A percentile compares a stretch with the other conserved stretches of the same genome.
Evolutionary conservation across 2,113 vertebrate species (phyloP).

Genomic region (Periophthalmodon schlosseri): DNA sequence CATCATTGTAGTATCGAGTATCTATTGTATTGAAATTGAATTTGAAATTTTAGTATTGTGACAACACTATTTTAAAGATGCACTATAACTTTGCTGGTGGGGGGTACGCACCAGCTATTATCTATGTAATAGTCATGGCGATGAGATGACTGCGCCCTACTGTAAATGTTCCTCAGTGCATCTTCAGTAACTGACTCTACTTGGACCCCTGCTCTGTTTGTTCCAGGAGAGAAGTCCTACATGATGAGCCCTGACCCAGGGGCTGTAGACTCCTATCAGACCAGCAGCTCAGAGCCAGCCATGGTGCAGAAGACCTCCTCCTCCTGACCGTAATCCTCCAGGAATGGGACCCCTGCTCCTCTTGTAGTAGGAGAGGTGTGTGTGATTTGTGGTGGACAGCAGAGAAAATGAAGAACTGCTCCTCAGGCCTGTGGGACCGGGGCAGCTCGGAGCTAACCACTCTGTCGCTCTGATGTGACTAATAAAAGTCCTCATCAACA

Average conservation of each 20-base stretch:
- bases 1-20: too few relatives aligned
- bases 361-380: not conserved
- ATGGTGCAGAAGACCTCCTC: slow-evolving; percentile 22
- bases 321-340: slow-evolving; percentile 35
- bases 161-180: not conserved
- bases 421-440: slow-evolving; percentile 26
- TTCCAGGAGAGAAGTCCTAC: not conserved
- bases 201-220: not conserved
- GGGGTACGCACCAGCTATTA: too few relatives aligned
- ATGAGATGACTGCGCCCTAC: too few relatives aligned
- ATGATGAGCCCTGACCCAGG: not conserved
- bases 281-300: not conserved
- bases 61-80: too few relatives aligned
- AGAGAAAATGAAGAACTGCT: slow-evolving; percentile 44
- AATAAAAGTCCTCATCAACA: not conserved
- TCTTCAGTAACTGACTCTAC: too few relatives aligned
- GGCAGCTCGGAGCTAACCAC: slow-evolving; percentile 20
- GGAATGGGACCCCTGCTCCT: not conserved
- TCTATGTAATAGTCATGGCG: too few relatives aligned
- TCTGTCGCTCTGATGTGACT: slow-evolving; percentile 14
- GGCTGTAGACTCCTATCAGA: not conserved
- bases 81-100: too few relatives aligned
- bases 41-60: too few relatives aligned
- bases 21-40: too few relatives aligned
- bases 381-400: not conserved